Conservation (phyloP, 92 coral and sea anemone genomes). For the Heteractis magnifica region DNA sequence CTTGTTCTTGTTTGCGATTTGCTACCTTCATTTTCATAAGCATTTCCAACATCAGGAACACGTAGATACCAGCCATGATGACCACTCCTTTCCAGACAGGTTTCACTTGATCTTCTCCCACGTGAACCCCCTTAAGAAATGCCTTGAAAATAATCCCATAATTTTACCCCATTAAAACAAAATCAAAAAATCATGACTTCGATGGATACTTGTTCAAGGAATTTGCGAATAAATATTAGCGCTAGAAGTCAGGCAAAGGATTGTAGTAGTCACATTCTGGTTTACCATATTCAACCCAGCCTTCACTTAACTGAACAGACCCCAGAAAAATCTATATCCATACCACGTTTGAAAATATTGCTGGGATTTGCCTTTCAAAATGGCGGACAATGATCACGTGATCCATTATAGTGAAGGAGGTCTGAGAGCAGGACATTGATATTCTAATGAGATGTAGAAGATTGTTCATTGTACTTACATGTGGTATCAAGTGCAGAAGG, state of each 20-base stretch:
- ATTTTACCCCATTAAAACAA: neutral
- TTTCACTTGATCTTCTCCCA: constrained; percentile 19
- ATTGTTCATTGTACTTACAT: constrained; percentile 58
- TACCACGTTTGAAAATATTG: no score
- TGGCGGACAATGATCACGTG: neutral
- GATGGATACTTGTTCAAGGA: no score
- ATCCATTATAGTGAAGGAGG: neutral
- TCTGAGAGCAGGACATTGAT: neutral
- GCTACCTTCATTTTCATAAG: constrained; percentile 57
- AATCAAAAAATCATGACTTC: neutral
- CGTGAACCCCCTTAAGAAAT: constrained; percentile 19
- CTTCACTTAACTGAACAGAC: no score
- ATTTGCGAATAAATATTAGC: no score
- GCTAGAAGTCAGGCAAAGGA: no score
- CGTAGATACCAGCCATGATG: constrained; percentile 83
- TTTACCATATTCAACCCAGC: no score
- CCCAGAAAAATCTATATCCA: no score
- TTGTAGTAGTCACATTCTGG: no score
- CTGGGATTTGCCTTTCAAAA: no score
- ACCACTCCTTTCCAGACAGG: constrained; percentile 79
- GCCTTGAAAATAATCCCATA: constrained; percentile 3
- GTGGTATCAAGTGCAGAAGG: constrained; percentile 93
- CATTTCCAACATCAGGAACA: constrained; percentile 82
- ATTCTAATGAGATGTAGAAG: neutral
- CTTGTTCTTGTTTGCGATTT: constrained; percentile 14